These are phyloP conservation scores for Phaethon lepturus DNA, from an alignment of 2,113 vertebrate genomes.

Conservation along the genomic window DNA sequence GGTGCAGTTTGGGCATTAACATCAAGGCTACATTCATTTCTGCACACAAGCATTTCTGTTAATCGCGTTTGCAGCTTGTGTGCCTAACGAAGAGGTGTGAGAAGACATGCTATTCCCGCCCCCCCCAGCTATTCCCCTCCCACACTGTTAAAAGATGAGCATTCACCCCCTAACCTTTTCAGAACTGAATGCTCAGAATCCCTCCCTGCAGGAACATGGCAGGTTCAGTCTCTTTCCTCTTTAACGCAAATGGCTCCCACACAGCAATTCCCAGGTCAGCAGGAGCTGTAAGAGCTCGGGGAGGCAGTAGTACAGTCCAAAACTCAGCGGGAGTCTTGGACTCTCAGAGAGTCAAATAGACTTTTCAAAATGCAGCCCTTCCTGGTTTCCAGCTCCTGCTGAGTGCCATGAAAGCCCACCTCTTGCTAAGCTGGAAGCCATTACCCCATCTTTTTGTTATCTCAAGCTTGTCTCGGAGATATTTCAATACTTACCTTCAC, in stretches of 20 bases:
- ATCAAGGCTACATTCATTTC: background rate
- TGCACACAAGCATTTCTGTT: background rate
- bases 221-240: background rate
- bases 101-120: background rate
- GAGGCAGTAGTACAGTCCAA: background rate
- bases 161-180: background rate
- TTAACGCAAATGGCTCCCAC: background rate
- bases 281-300: background rate
- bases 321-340: conserved; percentile 1
- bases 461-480: background rate
- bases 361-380: conserved; percentile 7
- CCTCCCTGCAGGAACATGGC: background rate
- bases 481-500: background rate
- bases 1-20: background rate
- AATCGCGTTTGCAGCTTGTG: background rate
- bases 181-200: background rate
- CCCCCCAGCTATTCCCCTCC: background rate
- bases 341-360: background rate
- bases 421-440: background rate
- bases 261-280: background rate
- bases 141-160: background rate
- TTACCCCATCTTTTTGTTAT: background rate
- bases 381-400: background rate
- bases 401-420: background rate
- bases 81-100: background rate